These are phyloP conservation scores for Nasonia vitripennis DNA, from an alignment of 1,140 invertebrate species.

Conservation along the genomic window DNA sequence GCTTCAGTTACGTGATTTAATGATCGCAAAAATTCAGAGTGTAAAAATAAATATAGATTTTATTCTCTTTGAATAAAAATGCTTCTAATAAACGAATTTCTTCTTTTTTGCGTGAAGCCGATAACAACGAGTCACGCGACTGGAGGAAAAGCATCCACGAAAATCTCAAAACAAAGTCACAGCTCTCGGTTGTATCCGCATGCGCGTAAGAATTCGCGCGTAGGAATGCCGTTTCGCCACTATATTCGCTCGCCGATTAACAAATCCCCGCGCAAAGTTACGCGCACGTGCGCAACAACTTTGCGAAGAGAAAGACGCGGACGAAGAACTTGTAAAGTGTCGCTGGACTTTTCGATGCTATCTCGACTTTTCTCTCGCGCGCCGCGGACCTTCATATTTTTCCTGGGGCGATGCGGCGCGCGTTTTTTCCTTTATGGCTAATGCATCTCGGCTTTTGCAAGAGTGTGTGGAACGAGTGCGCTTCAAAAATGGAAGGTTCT, in stretches of 20 bases:
- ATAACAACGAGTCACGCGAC: neutral
- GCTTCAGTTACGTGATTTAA: too few relatives aligned
- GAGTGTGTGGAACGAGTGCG: neutral
- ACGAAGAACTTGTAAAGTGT: neutral
- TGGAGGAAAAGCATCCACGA: too few relatives aligned
- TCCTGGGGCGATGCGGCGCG: neutral
- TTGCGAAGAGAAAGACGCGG: neutral
- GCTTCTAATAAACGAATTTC: too few relatives aligned
- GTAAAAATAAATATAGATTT: too few relatives aligned
- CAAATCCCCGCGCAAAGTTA: neutral
- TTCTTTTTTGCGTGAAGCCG: too few relatives aligned
- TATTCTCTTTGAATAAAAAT: too few relatives aligned
- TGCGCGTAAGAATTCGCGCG: slow-evolving; percentile 4
- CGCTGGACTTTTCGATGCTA: neutral
- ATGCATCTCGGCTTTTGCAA: slow-evolving; percentile 2
- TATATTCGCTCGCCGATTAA: neutral
- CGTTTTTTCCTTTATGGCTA: slow-evolving; percentile 5
- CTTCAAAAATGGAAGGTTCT: neutral
- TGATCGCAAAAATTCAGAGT: too few relatives aligned
- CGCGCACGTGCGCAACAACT: neutral
- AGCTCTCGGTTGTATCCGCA: neutral
- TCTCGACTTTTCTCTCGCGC: neutral
- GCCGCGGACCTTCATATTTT: neutral
- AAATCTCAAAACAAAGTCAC: too few relatives aligned
- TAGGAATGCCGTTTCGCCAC: slow-evolving; percentile 1